These are phyloP conservation scores for Sylvia borin DNA, from an alignment of 2,797 vertebrate species.

Conservation along the genomic window DNA sequence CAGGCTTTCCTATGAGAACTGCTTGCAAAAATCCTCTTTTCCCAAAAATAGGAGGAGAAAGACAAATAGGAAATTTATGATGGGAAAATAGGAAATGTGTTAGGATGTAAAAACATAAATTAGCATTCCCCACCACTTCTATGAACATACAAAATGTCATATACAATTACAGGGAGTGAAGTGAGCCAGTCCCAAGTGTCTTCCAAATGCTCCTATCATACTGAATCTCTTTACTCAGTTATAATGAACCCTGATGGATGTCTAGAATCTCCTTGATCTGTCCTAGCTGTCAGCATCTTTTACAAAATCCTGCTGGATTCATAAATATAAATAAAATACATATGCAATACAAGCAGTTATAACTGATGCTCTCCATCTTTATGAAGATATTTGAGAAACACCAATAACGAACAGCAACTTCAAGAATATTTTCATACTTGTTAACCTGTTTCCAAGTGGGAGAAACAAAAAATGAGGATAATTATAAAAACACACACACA, in stretches of 20 bases:
- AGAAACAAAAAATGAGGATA: background rate
- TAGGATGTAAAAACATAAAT: background rate
- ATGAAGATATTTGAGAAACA: background rate
- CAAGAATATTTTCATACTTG: background rate
- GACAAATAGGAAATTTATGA: background rate
- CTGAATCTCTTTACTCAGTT: constrained; percentile 28
- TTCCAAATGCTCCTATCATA: constrained; percentile 55
- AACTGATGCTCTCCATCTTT: background rate
- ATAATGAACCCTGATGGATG: constrained; percentile 46
- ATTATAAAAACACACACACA: background rate
- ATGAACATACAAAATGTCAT: constrained; percentile 26
- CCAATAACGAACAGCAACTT: background rate
- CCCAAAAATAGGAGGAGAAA: background rate
- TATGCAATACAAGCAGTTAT: background rate
- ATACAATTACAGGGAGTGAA: background rate
- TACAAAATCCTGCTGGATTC: background rate
- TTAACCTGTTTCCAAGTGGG: background rate
- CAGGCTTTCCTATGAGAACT: background rate
- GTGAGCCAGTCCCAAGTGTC: constrained; percentile 19
- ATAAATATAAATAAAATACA: background rate
- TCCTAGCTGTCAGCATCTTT: constrained; percentile 28
- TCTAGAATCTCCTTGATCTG: constrained; percentile 48
- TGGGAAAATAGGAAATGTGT: background rate
- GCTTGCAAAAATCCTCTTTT: background rate
- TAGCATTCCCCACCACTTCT: background rate